Conservation (phyloP, 2,888 invertebrate species). For the Ethmia dodecea region DNA sequence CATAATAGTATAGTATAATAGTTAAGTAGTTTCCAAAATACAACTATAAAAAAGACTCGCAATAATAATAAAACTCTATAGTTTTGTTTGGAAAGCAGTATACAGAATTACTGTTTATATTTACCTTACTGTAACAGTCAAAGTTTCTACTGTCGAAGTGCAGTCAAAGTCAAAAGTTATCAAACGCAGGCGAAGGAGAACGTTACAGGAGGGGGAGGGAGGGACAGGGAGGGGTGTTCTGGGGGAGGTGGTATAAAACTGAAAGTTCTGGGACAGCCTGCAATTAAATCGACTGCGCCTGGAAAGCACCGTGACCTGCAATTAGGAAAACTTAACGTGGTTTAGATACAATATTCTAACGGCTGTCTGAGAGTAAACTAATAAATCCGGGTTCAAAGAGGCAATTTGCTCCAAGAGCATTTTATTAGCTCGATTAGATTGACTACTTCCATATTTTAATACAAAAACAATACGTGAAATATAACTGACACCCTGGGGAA, state of each 20-base stretch:
- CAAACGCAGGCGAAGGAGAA: conserved; percentile 23
- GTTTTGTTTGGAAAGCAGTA: background rate
- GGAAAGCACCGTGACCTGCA: conserved; percentile 29
- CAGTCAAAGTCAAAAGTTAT: conserved; percentile 29
- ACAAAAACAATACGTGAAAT: too few species aligned
- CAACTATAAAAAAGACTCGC: too few species aligned
- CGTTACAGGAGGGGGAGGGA: conserved; percentile 22
- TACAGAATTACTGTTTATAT: background rate
- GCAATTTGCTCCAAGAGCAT: too few species aligned
- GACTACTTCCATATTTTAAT: too few species aligned
- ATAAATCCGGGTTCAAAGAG: conserved; percentile 11
- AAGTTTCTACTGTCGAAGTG: conserved; percentile 19
- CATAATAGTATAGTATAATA: too few species aligned
- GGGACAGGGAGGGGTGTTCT: conserved; percentile 4
- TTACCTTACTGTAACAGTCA: background rate
- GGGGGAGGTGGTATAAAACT: conserved; percentile 26
- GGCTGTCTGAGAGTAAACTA: conserved; percentile 4
- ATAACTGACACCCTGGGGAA: too few species aligned
- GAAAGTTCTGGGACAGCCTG: conserved; percentile 40
- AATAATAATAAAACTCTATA: background rate
- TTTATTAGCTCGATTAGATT: too few species aligned
- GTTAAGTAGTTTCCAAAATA: too few species aligned
- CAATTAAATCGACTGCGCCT: conserved; percentile 36
- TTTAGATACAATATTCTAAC: conserved; percentile 16
- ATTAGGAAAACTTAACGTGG: conserved; percentile 28